These are phyloP conservation scores for Aricia agestis DNA, from an alignment of 1,140 invertebrate species.

Conservation along the genomic window DNA sequence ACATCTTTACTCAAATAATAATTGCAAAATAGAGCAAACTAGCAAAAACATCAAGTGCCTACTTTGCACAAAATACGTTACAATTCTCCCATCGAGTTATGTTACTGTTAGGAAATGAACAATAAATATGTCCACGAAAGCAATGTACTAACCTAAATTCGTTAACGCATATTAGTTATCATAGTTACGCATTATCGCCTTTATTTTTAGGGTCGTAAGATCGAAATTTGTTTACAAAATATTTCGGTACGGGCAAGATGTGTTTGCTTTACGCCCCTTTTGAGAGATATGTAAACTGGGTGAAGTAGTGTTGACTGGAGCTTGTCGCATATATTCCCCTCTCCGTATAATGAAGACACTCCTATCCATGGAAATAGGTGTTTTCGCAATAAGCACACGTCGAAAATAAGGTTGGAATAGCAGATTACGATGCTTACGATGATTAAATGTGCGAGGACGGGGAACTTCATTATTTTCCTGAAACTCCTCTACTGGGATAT, in stretches of 20 bases:
- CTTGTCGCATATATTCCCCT: constrained; percentile 19
- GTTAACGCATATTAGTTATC: background rate
- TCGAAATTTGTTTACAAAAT: constrained; percentile 15
- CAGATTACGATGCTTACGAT: background rate
- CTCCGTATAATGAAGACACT: constrained; percentile 25
- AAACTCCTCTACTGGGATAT: background rate
- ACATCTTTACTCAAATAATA: no score
- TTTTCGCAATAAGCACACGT: constrained; percentile 15
- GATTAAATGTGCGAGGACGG: background rate
- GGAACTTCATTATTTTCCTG: background rate
- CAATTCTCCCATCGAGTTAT: background rate
- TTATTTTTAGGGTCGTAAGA: background rate
- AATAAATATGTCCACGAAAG: constrained; percentile 14
- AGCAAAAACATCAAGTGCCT: no score
- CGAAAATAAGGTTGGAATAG: background rate
- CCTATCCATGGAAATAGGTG: constrained; percentile 19
- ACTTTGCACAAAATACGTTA: background rate
- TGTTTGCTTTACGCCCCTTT: constrained; percentile 18
- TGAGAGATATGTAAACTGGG: constrained; percentile 29
- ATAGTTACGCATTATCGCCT: background rate
- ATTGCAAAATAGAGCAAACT: no score
- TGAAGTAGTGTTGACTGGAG: constrained; percentile 26
- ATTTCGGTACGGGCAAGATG: constrained; percentile 18
- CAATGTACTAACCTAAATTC: constrained; percentile 13
- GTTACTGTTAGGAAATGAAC: constrained; percentile 14